Conservation (phyloP, 53 echinoderm and acorn worm species). For the Stichopus horrens region DNA sequence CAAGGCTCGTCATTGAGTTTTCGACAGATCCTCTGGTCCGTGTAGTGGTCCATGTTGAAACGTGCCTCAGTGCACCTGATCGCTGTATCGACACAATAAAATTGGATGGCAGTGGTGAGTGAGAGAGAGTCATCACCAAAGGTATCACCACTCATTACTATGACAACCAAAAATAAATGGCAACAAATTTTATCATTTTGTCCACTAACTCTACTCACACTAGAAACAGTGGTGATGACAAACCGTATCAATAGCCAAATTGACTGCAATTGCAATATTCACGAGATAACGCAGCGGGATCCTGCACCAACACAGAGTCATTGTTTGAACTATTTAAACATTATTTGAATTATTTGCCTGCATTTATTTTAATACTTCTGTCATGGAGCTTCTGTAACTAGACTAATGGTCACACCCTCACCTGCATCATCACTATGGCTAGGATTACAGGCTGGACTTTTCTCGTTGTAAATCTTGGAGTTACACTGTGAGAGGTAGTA, state of each 20-base stretch:
- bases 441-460: constrained; percentile 43
- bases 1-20: constrained; percentile 55
- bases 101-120: not conserved
- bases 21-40: constrained; percentile 77
- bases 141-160: not conserved
- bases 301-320: no score
- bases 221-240: no score
- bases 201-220: no score
- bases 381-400: no score
- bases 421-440: constrained; percentile 67
- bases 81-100: constrained; percentile 51
- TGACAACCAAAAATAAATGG: not conserved
- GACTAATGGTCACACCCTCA: constrained; percentile 37
- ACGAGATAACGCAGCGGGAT: no score
- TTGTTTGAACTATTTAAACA: no score
- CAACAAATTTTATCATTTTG: no score
- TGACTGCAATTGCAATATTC: no score
- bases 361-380: no score
- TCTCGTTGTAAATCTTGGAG: constrained; percentile 58
- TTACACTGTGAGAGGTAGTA: constrained; percentile 70
- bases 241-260: no score
- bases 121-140: not conserved
- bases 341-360: no score
- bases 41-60: constrained; percentile 45
- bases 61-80: constrained; percentile 57